Evolutionary conservation across 1,140 invertebrate genomes (phyloP).

Genomic region (Drosophila sproati): DNA sequence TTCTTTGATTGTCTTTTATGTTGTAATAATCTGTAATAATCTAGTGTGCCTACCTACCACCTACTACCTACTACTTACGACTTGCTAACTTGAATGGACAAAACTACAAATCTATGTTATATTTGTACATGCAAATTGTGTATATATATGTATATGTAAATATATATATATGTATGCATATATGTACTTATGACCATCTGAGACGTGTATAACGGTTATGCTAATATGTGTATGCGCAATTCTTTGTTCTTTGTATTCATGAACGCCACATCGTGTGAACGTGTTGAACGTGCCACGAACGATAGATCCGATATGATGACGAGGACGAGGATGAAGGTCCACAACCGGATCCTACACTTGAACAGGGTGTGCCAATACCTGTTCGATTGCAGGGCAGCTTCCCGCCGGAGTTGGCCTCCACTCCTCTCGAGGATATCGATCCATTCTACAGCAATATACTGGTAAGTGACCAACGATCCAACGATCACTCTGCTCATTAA

Average conservation of each 20-base stretch:
- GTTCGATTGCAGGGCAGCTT: slow-evolving; percentile 95
- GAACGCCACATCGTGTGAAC: slow-evolving; percentile 25
- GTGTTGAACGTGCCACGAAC: slow-evolving; percentile 32
- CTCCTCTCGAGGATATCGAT: slow-evolving; percentile 98
- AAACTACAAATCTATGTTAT: slow-evolving; percentile 12
- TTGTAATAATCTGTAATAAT: slow-evolving; percentile 6
- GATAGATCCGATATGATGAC: slow-evolving; percentile 95
- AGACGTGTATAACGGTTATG: slow-evolving; percentile 11
- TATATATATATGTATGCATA: slow-evolving; percentile 9
- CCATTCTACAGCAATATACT: slow-evolving; percentile 95
- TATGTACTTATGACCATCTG: slow-evolving; percentile 9
- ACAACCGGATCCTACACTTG: slow-evolving; percentile 96
- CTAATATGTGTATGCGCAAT: slow-evolving; percentile 43
- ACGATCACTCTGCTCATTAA: not conserved
- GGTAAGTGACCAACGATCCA: slow-evolving; percentile 86
- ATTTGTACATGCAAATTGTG: not conserved
- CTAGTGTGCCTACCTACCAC: slow-evolving; percentile 30
- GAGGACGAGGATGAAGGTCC: slow-evolving; percentile 98
- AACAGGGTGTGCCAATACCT: slow-evolving; percentile 95
- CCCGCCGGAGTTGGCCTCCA: slow-evolving; percentile 95
- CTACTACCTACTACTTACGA: slow-evolving; percentile 13
- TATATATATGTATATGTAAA: not conserved
- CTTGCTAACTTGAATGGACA: slow-evolving; percentile 36
- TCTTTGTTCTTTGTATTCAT: slow-evolving; percentile 47
- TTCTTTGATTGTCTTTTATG: slow-evolving; percentile 41